Evolutionary conservation across 2,797 vertebrate species (phyloP).

Genomic region (Coregonus suidteri): DNA sequence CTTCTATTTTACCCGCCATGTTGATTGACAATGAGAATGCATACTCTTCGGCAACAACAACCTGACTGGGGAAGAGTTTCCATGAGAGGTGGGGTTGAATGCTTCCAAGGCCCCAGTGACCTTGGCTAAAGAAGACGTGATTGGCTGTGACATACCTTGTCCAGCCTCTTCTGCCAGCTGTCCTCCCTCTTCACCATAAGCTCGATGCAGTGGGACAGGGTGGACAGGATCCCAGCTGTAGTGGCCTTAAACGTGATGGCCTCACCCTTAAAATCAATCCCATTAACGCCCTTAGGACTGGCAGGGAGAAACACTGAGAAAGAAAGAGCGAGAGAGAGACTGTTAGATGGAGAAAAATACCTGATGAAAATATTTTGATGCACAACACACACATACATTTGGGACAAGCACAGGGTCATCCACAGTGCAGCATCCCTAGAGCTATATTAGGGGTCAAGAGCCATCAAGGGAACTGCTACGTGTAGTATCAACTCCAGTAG

Average conservation of each 20-base stretch:
- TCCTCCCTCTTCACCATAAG: constrained; percentile 96
- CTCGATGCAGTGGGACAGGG: constrained; percentile 94
- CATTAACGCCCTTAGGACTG: constrained; percentile 87
- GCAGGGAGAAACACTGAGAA: constrained; percentile 80
- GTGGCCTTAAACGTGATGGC: constrained; percentile 98
- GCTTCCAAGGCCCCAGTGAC: neutral
- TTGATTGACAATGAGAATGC: neutral
- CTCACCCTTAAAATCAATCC: constrained; percentile 97
- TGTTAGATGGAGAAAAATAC: neutral
- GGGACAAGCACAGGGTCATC: neutral
- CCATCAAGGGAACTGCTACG: no score
- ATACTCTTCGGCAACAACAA: no score
- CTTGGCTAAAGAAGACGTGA: neutral
- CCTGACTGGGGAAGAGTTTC: neutral
- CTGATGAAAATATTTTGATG: no score
- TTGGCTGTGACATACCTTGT: constrained; percentile 82
- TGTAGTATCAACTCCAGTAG: no score
- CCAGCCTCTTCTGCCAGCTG: constrained; percentile 94
- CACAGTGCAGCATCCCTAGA: no score
- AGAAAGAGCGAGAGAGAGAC: neutral
- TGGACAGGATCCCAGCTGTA: constrained; percentile 94
- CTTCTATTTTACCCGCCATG: no score
- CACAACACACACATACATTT: neutral
- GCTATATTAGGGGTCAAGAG: no score
- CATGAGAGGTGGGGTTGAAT: neutral